Evolutionary conservation across 2,797 vertebrate species (phyloP), one percentile per base, ranked within the genome.

Genomic region (Rhinatrema bivittatum): DNA sequence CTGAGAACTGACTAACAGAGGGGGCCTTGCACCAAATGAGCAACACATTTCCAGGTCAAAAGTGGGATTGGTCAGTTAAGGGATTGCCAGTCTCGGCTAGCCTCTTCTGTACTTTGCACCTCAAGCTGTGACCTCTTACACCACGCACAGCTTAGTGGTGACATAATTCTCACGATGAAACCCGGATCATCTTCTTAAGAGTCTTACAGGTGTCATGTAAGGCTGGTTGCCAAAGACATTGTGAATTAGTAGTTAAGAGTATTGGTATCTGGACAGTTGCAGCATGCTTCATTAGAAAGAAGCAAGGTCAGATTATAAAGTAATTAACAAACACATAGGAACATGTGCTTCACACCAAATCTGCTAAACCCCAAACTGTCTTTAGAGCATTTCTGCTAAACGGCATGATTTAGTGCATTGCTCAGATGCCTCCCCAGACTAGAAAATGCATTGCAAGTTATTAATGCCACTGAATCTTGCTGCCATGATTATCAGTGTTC

Each of bases 1-100:
- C 79, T 69, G 79, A 74, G 87, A 81, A 89, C 78, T 76, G 87
- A 79, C 62, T 63, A 68, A n/a, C n/a, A n/a, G n/a, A n/a, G n/a
- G n/a, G n/a, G n/a, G n/a, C n/a, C n/a, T n/a, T n/a, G n/a, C n/a
- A n/a, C n/a, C n/a, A n/a, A n/a, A n/a, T n/a, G n/a, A n/a, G n/a
- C 68, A 30, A 55, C 53, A 39, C 50, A 25, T 59, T 35, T 40
- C 54, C 18, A 11, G 58, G 53, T 42, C 52, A 40, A 54, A 52
- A 54, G 52, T 55, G 42, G 60, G 67, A 59, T 69, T 62, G 78
- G 74, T 70, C 70, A 62, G 54, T 73, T 74, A 69, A 67, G 55
- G 63, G 76, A 80, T 77, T 79, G 19, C 30, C 57, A 53, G 61
- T 48, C 61, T 69, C 64, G 65, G 65, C 60, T 64, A 68, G 69